Evolutionary conservation across 2,797 vertebrate species (phyloP), one percentile per base, ranked within the genome.

Genomic region (Luscinia megarhynchos): DNA sequence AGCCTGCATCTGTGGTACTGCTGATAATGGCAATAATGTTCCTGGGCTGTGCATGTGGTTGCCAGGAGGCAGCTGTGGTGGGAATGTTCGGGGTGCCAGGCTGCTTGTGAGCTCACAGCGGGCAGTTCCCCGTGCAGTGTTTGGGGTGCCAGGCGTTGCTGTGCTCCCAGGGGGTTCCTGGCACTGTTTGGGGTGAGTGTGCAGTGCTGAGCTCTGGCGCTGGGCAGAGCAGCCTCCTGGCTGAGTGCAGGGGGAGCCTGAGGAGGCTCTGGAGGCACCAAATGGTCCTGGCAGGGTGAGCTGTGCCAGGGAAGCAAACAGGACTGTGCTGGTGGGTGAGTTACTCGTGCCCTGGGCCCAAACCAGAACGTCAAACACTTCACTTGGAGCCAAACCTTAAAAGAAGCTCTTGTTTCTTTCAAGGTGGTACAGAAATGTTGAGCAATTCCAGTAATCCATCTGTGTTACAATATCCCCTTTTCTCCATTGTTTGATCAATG

Each of bases 201-300:
- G 4, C 26, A 8, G 22, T 17, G 36, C 43, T 14, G 20, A 2
- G 16, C 18, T 3, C 1, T 54, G 53, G 53, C 11, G 8, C 51
- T 24, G 19, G 32, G 26, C 70, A 75, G 45, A 36, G 61, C 61
- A 61, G 68, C 3, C 8, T 63, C 0, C 0, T 15, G 7, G 30
- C 43, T 19, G n/a, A 40, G 29, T 6, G 58, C 10, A 38, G 3
- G 29, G 15, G 32, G 12, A 27, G 9, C 22, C 11, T 36, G 36
- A 12, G 40, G 15, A 36, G 20, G 29, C 5, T 32, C 4, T 51
- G 12, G 18, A 34, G 27, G 34, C 19, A 36, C 12, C 7, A 4
- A 9, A 11, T 1, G 1, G 0, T 6, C 9, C 26, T 8, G 32
- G 27, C 1, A 12, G 48, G 46, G 34, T 9, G 0, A 1, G 7